A percentile compares a stretch with the other conserved stretches of the same genome.
phyloP scores from a whole-genome alignment of 2,113 vertebrate genomes.

The Cyrtonyx montezumae region DNA sequence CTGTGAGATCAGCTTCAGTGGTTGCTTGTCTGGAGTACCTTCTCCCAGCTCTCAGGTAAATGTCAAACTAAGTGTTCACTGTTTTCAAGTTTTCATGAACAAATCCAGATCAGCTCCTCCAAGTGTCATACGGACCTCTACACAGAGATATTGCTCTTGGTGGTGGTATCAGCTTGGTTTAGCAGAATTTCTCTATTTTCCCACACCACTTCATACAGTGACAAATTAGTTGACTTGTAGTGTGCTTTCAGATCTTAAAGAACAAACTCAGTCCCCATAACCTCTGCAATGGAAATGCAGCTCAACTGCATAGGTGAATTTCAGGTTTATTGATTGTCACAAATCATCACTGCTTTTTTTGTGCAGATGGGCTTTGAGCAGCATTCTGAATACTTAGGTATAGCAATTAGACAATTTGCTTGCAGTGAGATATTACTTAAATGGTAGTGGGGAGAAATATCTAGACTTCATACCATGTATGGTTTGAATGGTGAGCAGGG shows the following conservation, averaged over 20 bases:
- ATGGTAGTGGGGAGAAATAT: background rate
- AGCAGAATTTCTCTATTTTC: background rate
- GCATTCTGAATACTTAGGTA: background rate
- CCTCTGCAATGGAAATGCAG: background rate
- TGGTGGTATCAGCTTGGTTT: background rate
- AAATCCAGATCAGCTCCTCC: background rate
- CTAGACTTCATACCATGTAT: too few relatives aligned
- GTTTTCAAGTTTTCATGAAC: background rate
- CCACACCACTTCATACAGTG: background rate
- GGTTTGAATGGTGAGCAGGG: too few relatives aligned
- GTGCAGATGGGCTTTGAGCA: background rate
- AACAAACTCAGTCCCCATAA: background rate
- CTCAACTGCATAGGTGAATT: background rate
- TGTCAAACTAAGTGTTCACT: background rate
- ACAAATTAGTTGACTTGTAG: background rate
- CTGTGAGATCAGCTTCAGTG: too few relatives aligned
- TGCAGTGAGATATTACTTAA: background rate
- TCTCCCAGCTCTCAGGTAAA: background rate
- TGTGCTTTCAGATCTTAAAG: background rate
- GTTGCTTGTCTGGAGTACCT: background rate
- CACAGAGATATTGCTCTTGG: background rate
- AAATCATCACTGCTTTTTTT: background rate
- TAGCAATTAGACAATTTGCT: background rate
- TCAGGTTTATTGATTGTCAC: background rate
- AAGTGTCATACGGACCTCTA: background rate